phyloP scores from a whole-genome alignment of 2,888 invertebrate genomes.

The Liopterus haemorrhoidalis region DNA sequence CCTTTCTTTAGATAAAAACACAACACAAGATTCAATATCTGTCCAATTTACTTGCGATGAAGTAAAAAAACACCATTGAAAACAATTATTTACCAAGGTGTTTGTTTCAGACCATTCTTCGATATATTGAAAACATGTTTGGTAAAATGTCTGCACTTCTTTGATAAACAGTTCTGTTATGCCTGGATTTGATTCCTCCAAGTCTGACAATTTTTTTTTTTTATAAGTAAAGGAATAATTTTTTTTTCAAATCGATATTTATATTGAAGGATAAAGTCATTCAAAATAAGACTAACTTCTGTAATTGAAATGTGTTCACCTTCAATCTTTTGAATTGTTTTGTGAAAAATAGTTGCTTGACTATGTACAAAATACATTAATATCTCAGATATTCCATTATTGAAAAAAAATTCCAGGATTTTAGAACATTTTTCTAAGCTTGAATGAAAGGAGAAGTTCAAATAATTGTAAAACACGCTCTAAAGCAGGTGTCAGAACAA shows the following conservation, averaged over 20 bases:
- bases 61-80: too few species aligned
- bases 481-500: slow-evolving; percentile 31
- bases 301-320: slow-evolving; percentile 29
- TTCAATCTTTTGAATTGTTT: too few species aligned
- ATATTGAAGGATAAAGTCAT: slow-evolving; percentile 29
- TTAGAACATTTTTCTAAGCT: slow-evolving; percentile 35
- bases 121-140: slow-evolving; percentile 21
- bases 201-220: slow-evolving; percentile 49
- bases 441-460: slow-evolving; percentile 33
- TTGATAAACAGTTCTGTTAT: slow-evolving; percentile 18
- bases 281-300: slow-evolving; percentile 29
- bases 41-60: too few species aligned
- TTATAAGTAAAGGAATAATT: slow-evolving; percentile 48
- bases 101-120: too few species aligned
- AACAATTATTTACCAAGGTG: too few species aligned
- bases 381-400: slow-evolving; percentile 30
- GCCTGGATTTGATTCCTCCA: slow-evolving; percentile 42
- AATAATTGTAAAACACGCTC: slow-evolving; percentile 32
- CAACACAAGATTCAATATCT: too few species aligned
- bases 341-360: slow-evolving; percentile 31
- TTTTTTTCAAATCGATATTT: slow-evolving; percentile 23
- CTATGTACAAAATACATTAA: slow-evolving; percentile 33
- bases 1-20: too few species aligned
- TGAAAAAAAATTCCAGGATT: slow-evolving; percentile 33
- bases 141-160: slow-evolving; percentile 19